Evolutionary conservation across 2,113 vertebrate species (phyloP).

Genomic region (Daboia siamensis): DNA sequence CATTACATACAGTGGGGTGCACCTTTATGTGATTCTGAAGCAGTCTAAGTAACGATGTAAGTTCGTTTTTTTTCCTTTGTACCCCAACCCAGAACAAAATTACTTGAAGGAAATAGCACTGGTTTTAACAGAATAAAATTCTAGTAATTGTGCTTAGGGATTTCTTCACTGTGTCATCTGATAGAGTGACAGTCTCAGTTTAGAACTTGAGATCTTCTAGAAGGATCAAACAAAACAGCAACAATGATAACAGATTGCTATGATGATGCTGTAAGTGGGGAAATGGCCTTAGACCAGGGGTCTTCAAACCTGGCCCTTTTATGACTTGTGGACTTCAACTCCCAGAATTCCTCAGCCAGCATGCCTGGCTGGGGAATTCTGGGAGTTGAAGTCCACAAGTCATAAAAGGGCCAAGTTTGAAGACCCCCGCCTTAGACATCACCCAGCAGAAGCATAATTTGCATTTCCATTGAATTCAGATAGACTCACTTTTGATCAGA

Average conservation of each 20-base stretch:
- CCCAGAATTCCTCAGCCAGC: no score
- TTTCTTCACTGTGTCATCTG: neutral
- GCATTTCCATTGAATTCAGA: neutral
- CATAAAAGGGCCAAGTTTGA: no score
- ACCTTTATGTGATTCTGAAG: constrained; percentile 34
- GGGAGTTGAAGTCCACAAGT: no score
- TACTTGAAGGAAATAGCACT: neutral
- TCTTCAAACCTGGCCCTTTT: no score
- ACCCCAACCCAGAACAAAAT: neutral
- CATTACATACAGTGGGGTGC: constrained; percentile 53
- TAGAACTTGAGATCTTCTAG: neutral
- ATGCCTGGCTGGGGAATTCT: no score
- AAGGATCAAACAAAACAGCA: neutral
- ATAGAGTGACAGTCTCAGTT: neutral
- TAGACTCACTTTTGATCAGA: neutral
- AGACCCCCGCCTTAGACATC: neutral
- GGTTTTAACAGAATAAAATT: neutral
- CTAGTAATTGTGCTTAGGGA: neutral
- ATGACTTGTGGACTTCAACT: no score
- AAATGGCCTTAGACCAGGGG: neutral
- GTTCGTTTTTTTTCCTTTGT: constrained; percentile 38
- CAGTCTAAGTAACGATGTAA: constrained; percentile 44
- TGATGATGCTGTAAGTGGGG: neutral
- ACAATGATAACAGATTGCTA: neutral
- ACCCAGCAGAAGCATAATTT: neutral